Percentiles rank a stretch among this genome's conserved stretches.
phyloP scores from a whole-genome alignment of 2,888 invertebrate species.

The Drosophila trichaetosa region DNA sequence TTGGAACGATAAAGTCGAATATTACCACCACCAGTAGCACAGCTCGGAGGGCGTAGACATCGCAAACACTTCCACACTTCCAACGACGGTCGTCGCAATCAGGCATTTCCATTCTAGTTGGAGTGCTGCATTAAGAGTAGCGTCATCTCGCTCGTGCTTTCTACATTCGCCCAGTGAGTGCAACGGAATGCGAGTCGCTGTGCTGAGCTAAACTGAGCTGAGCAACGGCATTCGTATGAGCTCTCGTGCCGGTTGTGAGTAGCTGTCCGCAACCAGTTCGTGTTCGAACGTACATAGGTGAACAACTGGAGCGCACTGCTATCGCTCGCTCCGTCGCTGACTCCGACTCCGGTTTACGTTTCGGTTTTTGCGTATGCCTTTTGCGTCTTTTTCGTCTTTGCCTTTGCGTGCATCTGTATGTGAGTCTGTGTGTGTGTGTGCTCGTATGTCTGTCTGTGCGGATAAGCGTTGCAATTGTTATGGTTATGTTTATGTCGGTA shows the following conservation, averaged over 20 bases:
- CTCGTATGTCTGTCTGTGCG: conserved; percentile 37
- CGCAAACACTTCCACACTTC: conserved; percentile 29
- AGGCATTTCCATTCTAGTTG: conserved; percentile 61
- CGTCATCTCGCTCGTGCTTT: conserved; percentile 58
- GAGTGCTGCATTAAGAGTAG: conserved; percentile 39
- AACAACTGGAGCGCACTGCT: conserved; percentile 80
- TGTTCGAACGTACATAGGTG: conserved; percentile 84
- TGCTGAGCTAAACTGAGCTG: conserved; percentile 24
- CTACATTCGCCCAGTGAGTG: conserved; percentile 39
- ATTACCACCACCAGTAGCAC: conserved; percentile 53
- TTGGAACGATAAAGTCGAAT: conserved; percentile 48
- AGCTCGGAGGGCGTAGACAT: conserved; percentile 54
- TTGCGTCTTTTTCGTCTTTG: conserved; percentile 18
- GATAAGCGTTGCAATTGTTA: conserved; percentile 69
- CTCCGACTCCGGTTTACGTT: conserved; percentile 46
- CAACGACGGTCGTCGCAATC: conserved; percentile 31
- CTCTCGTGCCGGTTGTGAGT: conserved; percentile 67
- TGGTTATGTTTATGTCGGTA: conserved; percentile 65
- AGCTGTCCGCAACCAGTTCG: conserved; percentile 82
- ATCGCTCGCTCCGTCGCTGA: conserved; percentile 48
- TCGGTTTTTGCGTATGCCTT: conserved; percentile 39
- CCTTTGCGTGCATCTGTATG: conserved; percentile 47
- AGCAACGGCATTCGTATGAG: conserved; percentile 69
- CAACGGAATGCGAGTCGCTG: conserved; percentile 67
- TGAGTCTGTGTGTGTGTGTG: conserved; percentile 26